Evolutionary conservation across 2,113 vertebrate species (phyloP).

Genomic region (Pluvialis apricaria): DNA sequence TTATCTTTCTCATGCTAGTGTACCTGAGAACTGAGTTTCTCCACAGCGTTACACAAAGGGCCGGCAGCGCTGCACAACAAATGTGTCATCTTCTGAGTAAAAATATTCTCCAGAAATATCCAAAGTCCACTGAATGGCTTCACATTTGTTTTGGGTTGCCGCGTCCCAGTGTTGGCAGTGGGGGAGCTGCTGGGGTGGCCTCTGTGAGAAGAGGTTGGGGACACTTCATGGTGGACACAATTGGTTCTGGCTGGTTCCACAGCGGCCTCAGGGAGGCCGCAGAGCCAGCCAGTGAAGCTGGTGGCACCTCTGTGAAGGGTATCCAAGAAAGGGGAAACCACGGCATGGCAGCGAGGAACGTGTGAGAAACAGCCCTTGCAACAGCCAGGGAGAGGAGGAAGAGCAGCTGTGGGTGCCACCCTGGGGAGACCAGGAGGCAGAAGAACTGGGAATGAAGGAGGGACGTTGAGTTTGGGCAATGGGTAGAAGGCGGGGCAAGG

Average conservation of each 20-base stretch:
- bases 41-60: neutral
- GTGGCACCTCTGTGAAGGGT: neutral
- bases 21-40: fast-evolving
- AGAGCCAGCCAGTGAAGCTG: neutral
- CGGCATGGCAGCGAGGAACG: fast-evolving
- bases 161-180: fast-evolving
- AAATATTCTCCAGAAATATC: neutral
- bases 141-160: neutral
- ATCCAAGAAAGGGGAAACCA: neutral
- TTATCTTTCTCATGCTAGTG: too few relatives aligned
- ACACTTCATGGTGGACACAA: fast-evolving
- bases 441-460: neutral
- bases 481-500: neutral
- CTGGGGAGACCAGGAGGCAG: neutral
- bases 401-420: neutral
- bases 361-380: neutral
- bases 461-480: neutral
- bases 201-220: neutral
- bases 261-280: fast-evolving
- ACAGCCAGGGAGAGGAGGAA: neutral
- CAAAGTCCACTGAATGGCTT: neutral
- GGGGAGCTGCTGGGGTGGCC: neutral
- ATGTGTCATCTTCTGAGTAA: fast-evolving
- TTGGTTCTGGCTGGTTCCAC: fast-evolving
- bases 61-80: fast-evolving